Evolutionary conservation across 2,888 invertebrate genomes (phyloP).

Genomic region (Agrotis ipsilon): DNA sequence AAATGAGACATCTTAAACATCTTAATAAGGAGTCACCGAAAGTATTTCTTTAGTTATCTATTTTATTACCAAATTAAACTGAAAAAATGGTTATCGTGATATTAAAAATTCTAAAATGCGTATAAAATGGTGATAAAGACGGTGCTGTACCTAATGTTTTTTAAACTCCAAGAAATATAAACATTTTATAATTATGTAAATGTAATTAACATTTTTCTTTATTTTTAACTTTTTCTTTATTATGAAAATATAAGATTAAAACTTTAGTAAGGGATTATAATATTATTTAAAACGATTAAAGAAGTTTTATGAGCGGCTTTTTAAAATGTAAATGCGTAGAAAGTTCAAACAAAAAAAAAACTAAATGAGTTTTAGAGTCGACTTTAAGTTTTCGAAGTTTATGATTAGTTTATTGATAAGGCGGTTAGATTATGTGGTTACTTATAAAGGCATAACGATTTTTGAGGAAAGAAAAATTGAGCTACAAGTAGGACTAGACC

Average conservation of each 20-base stretch:
- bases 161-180: conserved; percentile 18
- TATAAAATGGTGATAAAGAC: conserved; percentile 23
- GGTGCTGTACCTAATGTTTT: conserved; percentile 6
- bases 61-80: conserved; percentile 19
- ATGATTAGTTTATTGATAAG: neutral
- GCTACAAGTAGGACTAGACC: too few relatives aligned
- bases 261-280: conserved; percentile 3
- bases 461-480: too few relatives aligned
- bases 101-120: conserved; percentile 23
- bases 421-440: neutral
- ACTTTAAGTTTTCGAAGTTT: neutral
- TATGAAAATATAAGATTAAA: conserved; percentile 23
- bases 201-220: conserved; percentile 47
- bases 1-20: too few relatives aligned
- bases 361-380: neutral
- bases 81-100: conserved; percentile 23
- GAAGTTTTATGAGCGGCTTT: neutral
- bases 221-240: conserved; percentile 28
- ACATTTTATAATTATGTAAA: conserved; percentile 37
- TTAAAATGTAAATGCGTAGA: too few relatives aligned
- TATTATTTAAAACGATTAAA: neutral
- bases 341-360: too few relatives aligned
- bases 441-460: too few relatives aligned
- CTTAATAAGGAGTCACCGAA: too few relatives aligned
- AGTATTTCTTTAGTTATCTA: neutral